Evolutionary conservation across 2,888 invertebrate species (phyloP).

Genomic region (Drosophila paramelanica): DNA sequence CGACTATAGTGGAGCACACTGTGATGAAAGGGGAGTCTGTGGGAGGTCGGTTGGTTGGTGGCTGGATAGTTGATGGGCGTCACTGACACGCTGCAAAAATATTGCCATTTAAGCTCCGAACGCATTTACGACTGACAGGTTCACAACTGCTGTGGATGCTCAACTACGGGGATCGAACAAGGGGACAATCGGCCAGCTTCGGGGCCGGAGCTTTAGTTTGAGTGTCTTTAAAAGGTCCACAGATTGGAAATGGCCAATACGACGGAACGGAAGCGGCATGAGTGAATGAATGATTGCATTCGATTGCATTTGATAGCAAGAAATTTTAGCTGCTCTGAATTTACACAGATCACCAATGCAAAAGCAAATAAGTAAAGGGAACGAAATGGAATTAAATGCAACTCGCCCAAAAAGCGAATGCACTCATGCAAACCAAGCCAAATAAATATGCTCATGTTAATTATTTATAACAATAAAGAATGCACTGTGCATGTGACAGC

Average conservation of each 20-base stretch:
- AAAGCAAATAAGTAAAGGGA: neutral
- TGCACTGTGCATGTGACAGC: neutral
- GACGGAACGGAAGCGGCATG: constrained; percentile 29
- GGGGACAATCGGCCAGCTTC: neutral
- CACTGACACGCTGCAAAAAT: constrained; percentile 65
- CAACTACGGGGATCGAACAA: neutral
- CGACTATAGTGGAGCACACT: neutral
- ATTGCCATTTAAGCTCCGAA: constrained; percentile 72
- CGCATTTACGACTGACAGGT: constrained; percentile 69
- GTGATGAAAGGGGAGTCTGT: neutral
- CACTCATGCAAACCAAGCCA: no score
- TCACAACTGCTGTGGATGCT: constrained; percentile 13
- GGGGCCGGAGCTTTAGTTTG: constrained; percentile 24
- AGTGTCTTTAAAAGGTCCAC: constrained; percentile 17
- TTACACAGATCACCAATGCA: constrained; percentile 18
- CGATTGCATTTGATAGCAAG: constrained; percentile 64
- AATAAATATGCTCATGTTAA: neutral
- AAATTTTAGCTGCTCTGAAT: constrained; percentile 39
- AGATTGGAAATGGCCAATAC: constrained; percentile 33
- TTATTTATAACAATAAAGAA: neutral
- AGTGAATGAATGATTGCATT: constrained; percentile 63
- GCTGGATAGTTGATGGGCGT: constrained; percentile 57
- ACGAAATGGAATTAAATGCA: neutral
- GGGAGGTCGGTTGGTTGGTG: neutral
- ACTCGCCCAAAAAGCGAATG: no score